phyloP scores from a whole-genome alignment of 2,888 invertebrate genomes.

The Syritta pipiens region DNA sequence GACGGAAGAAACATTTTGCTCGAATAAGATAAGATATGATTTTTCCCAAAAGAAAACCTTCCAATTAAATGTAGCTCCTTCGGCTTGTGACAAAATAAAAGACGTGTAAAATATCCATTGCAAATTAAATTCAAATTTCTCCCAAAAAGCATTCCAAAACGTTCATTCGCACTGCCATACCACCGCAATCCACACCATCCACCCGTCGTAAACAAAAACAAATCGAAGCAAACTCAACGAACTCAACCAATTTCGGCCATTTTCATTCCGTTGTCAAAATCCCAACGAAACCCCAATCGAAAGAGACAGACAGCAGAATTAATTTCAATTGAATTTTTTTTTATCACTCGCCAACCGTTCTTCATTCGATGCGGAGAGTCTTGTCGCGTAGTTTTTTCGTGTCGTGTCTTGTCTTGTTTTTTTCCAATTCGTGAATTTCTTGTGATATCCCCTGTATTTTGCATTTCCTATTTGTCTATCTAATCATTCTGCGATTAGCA shows the following conservation, averaged over 20 bases:
- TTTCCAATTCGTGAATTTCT: background rate
- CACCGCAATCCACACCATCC: background rate
- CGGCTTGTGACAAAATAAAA: no score
- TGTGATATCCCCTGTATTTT: slow-evolving; percentile 21
- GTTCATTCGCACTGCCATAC: background rate
- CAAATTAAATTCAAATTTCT: no score
- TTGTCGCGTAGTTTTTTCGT: slow-evolving; percentile 42
- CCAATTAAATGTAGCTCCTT: no score
- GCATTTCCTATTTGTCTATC: background rate
- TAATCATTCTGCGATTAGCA: no score
- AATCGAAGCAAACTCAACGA: background rate
- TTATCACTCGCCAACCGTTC: slow-evolving; percentile 42
- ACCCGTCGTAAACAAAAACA: background rate
- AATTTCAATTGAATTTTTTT: slow-evolving; percentile 25
- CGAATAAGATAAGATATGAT: no score
- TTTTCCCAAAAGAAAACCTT: no score
- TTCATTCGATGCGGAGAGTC: slow-evolving; percentile 2
- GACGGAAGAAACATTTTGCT: no score
- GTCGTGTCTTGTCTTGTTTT: slow-evolving; percentile 7
- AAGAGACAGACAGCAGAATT: slow-evolving; percentile 20
- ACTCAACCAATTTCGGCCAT: slow-evolving; percentile 31
- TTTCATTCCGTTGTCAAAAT: slow-evolving; percentile 43
- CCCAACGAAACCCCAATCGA: slow-evolving; percentile 35
- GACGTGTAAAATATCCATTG: no score
- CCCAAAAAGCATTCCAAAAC: no score